Conservation (phyloP, 2,113 vertebrate species). For the Pterocles burchelli region DNA sequence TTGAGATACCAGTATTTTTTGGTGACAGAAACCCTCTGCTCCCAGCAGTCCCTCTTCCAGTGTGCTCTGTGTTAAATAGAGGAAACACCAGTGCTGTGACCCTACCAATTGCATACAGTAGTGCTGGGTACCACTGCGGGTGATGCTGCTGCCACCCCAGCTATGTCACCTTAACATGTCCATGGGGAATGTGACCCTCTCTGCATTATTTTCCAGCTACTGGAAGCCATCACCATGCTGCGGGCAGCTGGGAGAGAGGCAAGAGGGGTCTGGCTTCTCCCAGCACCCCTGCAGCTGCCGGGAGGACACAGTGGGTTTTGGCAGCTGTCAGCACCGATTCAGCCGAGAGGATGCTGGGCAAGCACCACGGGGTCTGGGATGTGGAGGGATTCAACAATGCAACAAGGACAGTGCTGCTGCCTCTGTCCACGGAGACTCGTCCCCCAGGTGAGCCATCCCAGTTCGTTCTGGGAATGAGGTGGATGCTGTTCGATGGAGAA, state of each 20-base stretch:
- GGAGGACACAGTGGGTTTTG: slow-evolving; percentile 62
- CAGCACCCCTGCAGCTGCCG: slow-evolving; percentile 46
- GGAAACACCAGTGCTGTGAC: neutral
- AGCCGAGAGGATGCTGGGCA: rapidly evolving
- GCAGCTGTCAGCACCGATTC: rapidly evolving
- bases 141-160: neutral
- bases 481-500: neutral
- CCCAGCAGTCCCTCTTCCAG: neutral
- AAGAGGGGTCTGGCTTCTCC: slow-evolving; percentile 49
- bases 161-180: neutral
- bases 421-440: neutral
- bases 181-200: neutral
- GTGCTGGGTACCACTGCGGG: neutral
- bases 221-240: neutral
- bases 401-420: neutral
- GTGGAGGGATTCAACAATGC: neutral
- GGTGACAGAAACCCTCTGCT: neutral
- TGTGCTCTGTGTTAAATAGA: neutral
- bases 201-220: slow-evolving; percentile 2
- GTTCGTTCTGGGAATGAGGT: neutral
- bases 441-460: slow-evolving; percentile 30
- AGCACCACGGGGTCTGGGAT: neutral
- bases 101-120: rapidly evolving
- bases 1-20: neutral
- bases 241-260: neutral